These are phyloP conservation scores for Enteromius unitaeniatus DNA, from an alignment of 2,797 vertebrate species.

Conservation along the genomic window DNA sequence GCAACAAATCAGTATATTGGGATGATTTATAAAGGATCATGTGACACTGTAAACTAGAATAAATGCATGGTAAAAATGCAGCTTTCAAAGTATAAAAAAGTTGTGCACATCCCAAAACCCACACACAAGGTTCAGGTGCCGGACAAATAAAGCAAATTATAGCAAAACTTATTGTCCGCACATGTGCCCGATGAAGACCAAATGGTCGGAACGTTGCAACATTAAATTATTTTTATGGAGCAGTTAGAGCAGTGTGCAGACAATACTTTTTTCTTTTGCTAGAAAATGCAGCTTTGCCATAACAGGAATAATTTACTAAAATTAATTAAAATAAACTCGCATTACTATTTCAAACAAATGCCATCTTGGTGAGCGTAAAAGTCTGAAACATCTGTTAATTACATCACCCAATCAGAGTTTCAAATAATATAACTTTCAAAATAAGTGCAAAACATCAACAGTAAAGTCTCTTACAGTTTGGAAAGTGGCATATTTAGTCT, in stretches of 20 bases:
- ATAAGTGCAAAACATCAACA: background rate
- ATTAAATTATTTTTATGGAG: too few species aligned
- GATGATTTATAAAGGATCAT: background rate
- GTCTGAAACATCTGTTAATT: background rate
- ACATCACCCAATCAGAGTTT: background rate
- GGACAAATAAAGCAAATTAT: too few species aligned
- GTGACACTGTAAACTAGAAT: background rate
- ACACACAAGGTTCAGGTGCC: too few species aligned
- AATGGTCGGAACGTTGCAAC: too few species aligned
- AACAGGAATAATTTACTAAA: background rate
- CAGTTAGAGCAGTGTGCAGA: too few species aligned
- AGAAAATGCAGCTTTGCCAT: background rate
- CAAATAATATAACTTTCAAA: background rate
- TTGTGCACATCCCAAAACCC: too few species aligned
- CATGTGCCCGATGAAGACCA: too few species aligned
- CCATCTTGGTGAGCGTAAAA: background rate
- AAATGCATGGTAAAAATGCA: background rate
- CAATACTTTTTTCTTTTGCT: too few species aligned
- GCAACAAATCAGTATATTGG: background rate
- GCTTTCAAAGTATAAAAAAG: background rate
- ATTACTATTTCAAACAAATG: background rate
- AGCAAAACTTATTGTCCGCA: too few species aligned
- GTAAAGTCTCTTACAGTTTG: background rate
- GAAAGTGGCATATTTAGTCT: background rate
- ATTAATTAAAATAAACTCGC: too few species aligned